Percentiles rank a stretch among this genome's conserved stretches.
These are phyloP conservation scores for Prolemur simus DNA, from an alignment of 2,113 vertebrate genomes.

Conservation along the genomic window DNA sequence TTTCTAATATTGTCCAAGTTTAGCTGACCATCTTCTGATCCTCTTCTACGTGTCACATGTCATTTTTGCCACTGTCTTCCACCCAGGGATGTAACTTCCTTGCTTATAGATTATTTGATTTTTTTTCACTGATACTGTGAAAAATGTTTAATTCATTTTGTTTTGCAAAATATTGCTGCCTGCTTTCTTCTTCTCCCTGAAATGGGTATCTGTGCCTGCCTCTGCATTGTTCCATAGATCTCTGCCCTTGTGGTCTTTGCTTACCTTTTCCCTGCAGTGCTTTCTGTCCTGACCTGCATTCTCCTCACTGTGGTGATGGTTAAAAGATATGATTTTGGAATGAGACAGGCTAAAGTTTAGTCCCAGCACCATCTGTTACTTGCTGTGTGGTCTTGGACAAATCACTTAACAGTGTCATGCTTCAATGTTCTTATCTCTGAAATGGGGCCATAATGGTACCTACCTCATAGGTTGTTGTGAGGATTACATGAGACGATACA, in stretches of 20 bases:
- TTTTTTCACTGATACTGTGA: not conserved
- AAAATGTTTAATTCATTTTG: conserved; percentile 37
- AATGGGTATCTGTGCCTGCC: not conserved
- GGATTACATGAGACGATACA: not conserved
- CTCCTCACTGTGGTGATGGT: not conserved
- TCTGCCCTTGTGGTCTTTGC: not conserved
- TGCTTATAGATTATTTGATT: not conserved
- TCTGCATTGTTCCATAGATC: not conserved
- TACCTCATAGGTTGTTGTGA: not conserved
- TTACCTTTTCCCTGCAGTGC: not conserved
- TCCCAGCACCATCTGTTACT: not conserved
- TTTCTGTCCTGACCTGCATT: not conserved
- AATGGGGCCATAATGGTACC: not conserved
- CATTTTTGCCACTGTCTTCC: not conserved
- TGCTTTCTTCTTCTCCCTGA: conserved; percentile 19
- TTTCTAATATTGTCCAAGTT: not conserved
- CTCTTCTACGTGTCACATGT: not conserved
- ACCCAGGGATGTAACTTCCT: not conserved
- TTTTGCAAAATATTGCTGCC: not conserved
- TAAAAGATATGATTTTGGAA: not conserved
- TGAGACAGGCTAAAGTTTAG: not conserved
- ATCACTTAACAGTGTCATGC: not conserved
- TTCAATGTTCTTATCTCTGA: conserved; percentile 15
- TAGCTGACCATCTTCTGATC: not conserved
- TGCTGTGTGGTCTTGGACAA: not conserved